phyloP scores from a whole-genome alignment of 2,113 vertebrate genomes.

The Rhynchopsitta pachyrhyncha region DNA sequence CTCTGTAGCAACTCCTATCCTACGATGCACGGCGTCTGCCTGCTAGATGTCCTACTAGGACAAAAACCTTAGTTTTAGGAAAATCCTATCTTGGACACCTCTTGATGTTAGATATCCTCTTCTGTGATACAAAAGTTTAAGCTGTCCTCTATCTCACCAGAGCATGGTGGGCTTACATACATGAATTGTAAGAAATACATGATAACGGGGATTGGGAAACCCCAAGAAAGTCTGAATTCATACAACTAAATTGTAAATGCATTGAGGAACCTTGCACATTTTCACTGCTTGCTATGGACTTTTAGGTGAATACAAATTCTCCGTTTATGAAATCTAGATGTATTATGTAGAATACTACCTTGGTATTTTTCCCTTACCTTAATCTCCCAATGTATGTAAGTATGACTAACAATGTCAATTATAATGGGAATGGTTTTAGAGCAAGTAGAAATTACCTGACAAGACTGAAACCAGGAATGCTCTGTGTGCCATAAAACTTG shows the following conservation, averaged over 20 bases:
- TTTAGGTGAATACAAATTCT: not conserved
- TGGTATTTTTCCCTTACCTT: not conserved
- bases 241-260: not conserved
- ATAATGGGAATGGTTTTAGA: not conserved
- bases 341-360: not conserved
- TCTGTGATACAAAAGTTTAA: not conserved
- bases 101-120: not conserved
- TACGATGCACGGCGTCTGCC: not conserved
- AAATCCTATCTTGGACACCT: not conserved
- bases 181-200: not conserved
- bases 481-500: not conserved
- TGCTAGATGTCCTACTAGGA: not conserved
- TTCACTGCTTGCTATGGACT: not conserved
- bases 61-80: not conserved
- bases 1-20: not conserved
- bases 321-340: not conserved
- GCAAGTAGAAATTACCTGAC: not conserved
- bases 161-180: fast-evolving
- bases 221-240: not conserved
- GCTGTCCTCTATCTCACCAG: not conserved
- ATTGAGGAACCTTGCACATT: not conserved
- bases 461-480: not conserved
- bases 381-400: not conserved
- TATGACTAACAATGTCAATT: not conserved
- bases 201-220: not conserved